Base-by-base conservation (phyloP, 2,797 vertebrate species). In the Bovichtus diacanthus region DNA sequence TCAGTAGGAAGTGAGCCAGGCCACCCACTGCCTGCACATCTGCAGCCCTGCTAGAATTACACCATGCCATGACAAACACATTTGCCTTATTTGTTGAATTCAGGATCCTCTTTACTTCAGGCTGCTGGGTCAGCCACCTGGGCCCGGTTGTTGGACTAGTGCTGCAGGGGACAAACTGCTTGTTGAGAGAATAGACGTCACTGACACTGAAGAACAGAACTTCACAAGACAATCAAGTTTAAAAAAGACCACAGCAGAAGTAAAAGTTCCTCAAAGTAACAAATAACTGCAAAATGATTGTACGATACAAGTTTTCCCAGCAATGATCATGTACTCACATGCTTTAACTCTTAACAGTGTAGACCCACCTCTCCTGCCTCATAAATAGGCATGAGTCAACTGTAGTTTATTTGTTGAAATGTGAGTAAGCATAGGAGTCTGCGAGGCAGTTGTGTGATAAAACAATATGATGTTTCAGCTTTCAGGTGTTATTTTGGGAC, bases 41-140 rank as follows among this genome's bases (percentile, higher is more conserved):
- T 92, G 87, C 67, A 73, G 65, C 69, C 65, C 67, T 67, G 68
- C 70, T 89, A 47, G 81, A 86, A 77, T 87, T 90, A 82, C 84
- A 81, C 82, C 31, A 23, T 19, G 44, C 59, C 72, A 65, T 50
- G 64, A 65, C 43, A 63, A 62, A 82, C 47, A 50, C 53, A 23
- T 50, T 50, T 85, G 69, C 87, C 36, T 80, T 83, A 80, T 74
- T 12, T 66, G 78, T 55, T 70, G 60, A 46, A 76, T 74, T 61
- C 13, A n/a, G 74, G 61, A 47, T 61, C 38, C 58, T 64, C 21
- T 47, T 74, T 25, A 19, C 38, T 53, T 50, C 13, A 11, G 44
- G 64, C 31, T 49, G 43, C 65, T 19, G 29, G 74, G 66, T 88
- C 54, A 63, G 76, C 72, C 82, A 84, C 81, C 84, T 86, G 77